A percentile compares a stretch with the other conserved stretches of the same genome.
These are phyloP conservation scores for Stichopus horrens DNA, from an alignment of 53 echinoderm and acorn worm species.

Conservation along the genomic window DNA sequence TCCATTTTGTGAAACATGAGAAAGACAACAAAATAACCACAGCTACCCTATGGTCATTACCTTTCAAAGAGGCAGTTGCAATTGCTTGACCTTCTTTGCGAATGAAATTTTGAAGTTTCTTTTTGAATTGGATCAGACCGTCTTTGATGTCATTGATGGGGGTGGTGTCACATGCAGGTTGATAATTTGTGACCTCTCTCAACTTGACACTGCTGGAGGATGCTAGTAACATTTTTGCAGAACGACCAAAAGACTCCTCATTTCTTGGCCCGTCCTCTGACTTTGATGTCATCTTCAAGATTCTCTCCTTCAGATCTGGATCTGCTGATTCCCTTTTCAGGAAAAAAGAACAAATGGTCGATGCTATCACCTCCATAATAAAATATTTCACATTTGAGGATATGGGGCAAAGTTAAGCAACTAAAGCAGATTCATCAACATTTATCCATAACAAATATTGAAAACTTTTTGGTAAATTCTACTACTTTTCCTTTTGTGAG, in stretches of 20 bases:
- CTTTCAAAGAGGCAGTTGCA: constrained; percentile 9
- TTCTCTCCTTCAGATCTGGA: constrained; percentile 58
- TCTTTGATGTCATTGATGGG: neutral
- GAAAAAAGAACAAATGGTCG: neutral
- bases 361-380: neutral
- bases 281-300: constrained; percentile 75
- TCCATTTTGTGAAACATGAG: no score
- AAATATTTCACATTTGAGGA: no score
- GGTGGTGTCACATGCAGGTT: neutral
- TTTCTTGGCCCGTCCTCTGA: constrained; percentile 63
- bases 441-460: neutral
- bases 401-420: no score
- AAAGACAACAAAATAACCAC: no score
- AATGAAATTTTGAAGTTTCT: constrained; percentile 6
- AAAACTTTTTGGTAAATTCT: neutral
- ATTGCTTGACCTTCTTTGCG: constrained; percentile 17
- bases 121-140: constrained; percentile 4
- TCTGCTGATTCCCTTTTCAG: constrained; percentile 44
- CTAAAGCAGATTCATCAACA: neutral
- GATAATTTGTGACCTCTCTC: neutral
- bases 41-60: neutral
- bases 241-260: constrained; percentile 62
- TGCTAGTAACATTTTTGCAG: constrained; percentile 74
- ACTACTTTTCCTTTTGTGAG: no score
- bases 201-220: constrained; percentile 23